Evolutionary conservation across 2,113 vertebrate species (phyloP).

Genomic region (Cepphus grylle): DNA sequence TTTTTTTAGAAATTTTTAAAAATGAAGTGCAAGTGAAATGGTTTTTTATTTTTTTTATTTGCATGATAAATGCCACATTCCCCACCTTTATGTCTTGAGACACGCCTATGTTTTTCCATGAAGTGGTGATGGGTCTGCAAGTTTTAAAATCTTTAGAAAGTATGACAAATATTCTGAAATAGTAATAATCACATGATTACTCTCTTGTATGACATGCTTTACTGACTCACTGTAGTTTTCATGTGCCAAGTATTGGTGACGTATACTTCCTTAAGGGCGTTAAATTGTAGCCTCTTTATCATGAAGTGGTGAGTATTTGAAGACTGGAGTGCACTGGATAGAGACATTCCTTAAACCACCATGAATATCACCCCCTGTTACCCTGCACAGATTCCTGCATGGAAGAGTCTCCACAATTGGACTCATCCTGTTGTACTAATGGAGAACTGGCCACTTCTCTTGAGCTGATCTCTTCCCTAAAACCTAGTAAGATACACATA

Average conservation of each 20-base stretch:
- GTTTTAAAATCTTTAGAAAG: not conserved
- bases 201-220: not conserved
- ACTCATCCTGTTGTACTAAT: not conserved
- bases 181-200: not conserved
- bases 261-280: not conserved
- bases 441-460: not conserved
- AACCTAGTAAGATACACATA: not conserved
- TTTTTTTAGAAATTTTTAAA: not conserved
- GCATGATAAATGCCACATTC: not conserved
- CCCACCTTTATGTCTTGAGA: not conserved
- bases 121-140: not conserved
- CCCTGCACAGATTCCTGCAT: not conserved
- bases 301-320: not conserved
- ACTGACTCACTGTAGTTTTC: not conserved
- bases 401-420: not conserved
- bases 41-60: not conserved
- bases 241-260: fast-evolving
- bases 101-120: not conserved
- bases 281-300: not conserved
- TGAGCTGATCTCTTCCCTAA: not conserved
- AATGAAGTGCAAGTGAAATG: not conserved
- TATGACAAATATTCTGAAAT: not conserved
- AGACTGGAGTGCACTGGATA: not conserved
- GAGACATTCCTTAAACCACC: not conserved
- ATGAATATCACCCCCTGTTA: not conserved